Evolutionary conservation across 2,888 invertebrate species (phyloP).

Genomic region (Parnassius smintheus): DNA sequence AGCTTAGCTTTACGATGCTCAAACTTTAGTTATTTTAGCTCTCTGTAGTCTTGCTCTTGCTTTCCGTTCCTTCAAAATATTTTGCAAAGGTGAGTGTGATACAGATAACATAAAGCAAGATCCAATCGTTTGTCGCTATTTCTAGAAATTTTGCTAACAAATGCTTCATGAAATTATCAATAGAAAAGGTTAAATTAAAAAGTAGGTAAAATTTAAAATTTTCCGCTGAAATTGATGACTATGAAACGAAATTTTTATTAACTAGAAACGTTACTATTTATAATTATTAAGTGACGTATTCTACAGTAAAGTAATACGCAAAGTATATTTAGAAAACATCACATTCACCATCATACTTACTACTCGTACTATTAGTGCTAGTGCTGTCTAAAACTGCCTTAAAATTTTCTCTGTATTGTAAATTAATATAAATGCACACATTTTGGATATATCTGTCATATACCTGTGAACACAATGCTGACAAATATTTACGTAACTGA

Average conservation of each 20-base stretch:
- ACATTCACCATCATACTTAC: slow-evolving; percentile 36
- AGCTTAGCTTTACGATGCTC: slow-evolving; percentile 72
- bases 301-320: too few species aligned
- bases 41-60: background rate
- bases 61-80: background rate
- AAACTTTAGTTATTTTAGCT: slow-evolving; percentile 36
- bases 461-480: background rate
- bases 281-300: too few species aligned
- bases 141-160: background rate
- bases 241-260: too few species aligned
- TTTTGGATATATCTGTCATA: slow-evolving; percentile 33
- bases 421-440: slow-evolving; percentile 57
- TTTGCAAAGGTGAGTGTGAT: slow-evolving; percentile 2
- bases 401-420: slow-evolving; percentile 53
- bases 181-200: too few species aligned
- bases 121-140: background rate
- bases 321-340: slow-evolving; percentile 17
- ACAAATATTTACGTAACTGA: slow-evolving; percentile 17
- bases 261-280: too few species aligned
- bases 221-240: too few species aligned
- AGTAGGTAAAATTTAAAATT: too few species aligned
- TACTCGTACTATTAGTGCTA: slow-evolving; percentile 35
- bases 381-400: slow-evolving; percentile 72
- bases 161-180: too few species aligned
- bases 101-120: background rate